These are phyloP conservation scores for Bos indicus DNA, from an alignment of 2,113 vertebrate species.

Conservation along the genomic window DNA sequence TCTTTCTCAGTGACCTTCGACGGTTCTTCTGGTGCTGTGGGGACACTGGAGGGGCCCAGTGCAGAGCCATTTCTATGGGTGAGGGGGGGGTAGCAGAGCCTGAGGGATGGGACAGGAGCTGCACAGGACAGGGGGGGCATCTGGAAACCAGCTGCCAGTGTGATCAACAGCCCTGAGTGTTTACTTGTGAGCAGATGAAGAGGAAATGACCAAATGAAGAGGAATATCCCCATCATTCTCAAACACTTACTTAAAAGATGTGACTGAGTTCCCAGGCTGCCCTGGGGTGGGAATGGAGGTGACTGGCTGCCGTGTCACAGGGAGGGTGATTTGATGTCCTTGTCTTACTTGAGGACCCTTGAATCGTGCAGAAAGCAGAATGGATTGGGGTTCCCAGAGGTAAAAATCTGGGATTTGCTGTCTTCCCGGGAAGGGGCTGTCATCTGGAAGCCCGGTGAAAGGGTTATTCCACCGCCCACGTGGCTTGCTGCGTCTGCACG, in stretches of 20 bases:
- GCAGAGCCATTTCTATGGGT: neutral
- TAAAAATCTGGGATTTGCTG: neutral
- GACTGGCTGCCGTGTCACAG: accelerated
- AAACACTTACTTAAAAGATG: neutral
- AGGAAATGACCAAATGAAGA: neutral
- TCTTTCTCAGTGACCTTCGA: neutral
- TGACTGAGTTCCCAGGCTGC: too few species aligned
- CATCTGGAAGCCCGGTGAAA: neutral
- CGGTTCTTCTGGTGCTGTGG: neutral
- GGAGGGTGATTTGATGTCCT: neutral
- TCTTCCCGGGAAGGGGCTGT: neutral
- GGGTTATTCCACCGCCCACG: accelerated
- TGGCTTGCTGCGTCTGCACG: neutral
- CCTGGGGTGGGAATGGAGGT: neutral
- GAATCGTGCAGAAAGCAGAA: neutral
- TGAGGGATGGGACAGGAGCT: neutral
- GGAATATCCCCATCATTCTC: neutral
- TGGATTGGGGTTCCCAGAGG: too few species aligned
- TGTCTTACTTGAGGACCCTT: neutral
- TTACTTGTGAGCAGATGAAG: neutral
- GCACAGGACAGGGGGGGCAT: too few species aligned
- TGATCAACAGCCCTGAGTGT: accelerated
- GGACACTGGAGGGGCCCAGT: accelerated
- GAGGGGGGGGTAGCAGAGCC: accelerated
- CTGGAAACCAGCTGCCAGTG: neutral